Percentiles rank a stretch among this genome's conserved stretches.
These are phyloP conservation scores for Heterotilapia buettikoferi DNA, from an alignment of 2,113 vertebrate species.

Conservation along the genomic window DNA sequence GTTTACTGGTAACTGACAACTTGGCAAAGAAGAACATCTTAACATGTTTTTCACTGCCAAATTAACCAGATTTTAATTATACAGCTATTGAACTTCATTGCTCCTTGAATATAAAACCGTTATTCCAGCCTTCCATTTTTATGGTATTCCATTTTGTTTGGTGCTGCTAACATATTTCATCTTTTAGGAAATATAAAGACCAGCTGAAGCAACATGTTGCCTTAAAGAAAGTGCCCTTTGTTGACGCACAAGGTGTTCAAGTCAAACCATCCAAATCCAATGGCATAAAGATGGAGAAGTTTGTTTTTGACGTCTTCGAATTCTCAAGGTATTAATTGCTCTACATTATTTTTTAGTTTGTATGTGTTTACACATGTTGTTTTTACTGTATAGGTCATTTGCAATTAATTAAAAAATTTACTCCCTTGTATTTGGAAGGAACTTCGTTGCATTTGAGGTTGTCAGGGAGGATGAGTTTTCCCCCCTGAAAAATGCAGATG, in stretches of 20 bases:
- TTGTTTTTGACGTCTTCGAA: slow-evolving; percentile 94
- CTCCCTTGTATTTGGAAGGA: slow-evolving; percentile 65
- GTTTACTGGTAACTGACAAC: not conserved
- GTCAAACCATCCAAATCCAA: slow-evolving; percentile 85
- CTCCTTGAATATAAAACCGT: not conserved
- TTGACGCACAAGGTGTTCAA: slow-evolving; percentile 80
- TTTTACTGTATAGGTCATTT: not conserved
- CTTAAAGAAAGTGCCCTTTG: slow-evolving; percentile 87
- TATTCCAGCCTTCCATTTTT: not conserved
- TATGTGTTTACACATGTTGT: not conserved
- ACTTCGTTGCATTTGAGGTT: slow-evolving; percentile 89
- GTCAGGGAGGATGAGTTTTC: slow-evolving; percentile 88
- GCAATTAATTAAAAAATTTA: not conserved
- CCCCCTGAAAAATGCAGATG: slow-evolving; percentile 85
- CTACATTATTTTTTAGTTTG: not conserved
- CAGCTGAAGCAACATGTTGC: slow-evolving; percentile 83
- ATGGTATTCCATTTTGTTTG: not conserved
- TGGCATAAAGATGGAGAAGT: slow-evolving; percentile 98
- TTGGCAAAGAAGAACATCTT: not conserved
- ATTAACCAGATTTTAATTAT: not conserved
- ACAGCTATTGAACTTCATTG: not conserved
- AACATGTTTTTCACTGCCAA: not conserved
- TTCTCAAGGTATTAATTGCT: slow-evolving; percentile 79
- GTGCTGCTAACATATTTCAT: not conserved
- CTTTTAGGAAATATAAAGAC: slow-evolving; percentile 71